Evolutionary conservation across 2,888 invertebrate genomes (phyloP), one percentile per base, ranked within the genome.

Genomic region (Aspidapion aeneum): DNA sequence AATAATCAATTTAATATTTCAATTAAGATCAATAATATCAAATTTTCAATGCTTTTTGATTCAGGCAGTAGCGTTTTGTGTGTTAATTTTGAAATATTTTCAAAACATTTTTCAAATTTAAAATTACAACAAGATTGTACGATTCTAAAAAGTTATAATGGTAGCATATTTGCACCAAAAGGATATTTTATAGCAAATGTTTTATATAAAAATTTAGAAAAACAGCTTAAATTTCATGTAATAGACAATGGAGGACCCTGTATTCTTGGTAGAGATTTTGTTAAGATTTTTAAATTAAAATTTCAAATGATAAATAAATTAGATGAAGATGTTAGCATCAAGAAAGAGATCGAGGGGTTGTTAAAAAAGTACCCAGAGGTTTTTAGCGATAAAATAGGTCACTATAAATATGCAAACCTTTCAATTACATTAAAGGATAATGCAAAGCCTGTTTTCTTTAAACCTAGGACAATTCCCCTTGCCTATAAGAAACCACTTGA

Each of bases 391-490:
- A 50, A 64, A 18, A 21, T 68, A 57, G 65, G 66, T 22, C 51
- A 17, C 12, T 68, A 62, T 55, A 66, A 62, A 19, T 18, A 60
- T 21, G 60, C 55, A 48, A 60, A 60, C 18, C 12, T 68, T 48
- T 58, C 58, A 17, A 55, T 68, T 35, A 52, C 58, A 18, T 20
- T 63, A 19, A 55, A 52, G 9, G 57, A 55, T 3, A 55, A 57
- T 5, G 62, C 55, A 1, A 58, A 35, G 56, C 66, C 66, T 19
- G 57, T 69, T 48, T 68, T 68, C 57, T 48, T 22, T 19, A 62
- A 58, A 52, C 61, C 55, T 12, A 18, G 60, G 21, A 17, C 18
- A 7, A 22, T 55, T 17, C 60, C 62, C 7, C 57, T 59, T 57
- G 57, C 60, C 18, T 65, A 55, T 52, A 65, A 57, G 35, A 55